A percentile compares a stretch with the other conserved stretches of the same genome.
Evolutionary conservation across 1,140 invertebrate species (phyloP).

Genomic region (Platyura marginata): DNA sequence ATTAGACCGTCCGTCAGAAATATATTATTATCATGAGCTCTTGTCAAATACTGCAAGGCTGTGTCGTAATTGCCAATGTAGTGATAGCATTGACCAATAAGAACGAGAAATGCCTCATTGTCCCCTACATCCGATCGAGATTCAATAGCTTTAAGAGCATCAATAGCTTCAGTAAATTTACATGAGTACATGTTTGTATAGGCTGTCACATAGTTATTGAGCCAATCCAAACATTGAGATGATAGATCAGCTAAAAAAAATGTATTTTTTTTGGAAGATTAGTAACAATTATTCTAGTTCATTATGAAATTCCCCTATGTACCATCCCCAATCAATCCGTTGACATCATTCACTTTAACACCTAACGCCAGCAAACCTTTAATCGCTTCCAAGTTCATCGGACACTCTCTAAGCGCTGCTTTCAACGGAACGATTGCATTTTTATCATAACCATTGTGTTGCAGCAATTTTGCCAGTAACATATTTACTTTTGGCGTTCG

Average conservation of each 20-base stretch:
- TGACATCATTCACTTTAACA: constrained; percentile 49
- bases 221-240: constrained; percentile 32
- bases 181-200: constrained; percentile 39
- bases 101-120: constrained; percentile 40
- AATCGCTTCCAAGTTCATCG: constrained; percentile 49
- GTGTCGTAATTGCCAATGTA: constrained; percentile 34
- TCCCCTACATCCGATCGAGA: constrained; percentile 36
- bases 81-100: constrained; percentile 46
- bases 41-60: constrained; percentile 27
- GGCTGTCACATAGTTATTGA: constrained; percentile 49
- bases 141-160: constrained; percentile 40
- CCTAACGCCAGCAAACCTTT: constrained; percentile 45
- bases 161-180: constrained; percentile 41
- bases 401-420: constrained; percentile 57
- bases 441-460: constrained; percentile 37
- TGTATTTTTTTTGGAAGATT: not conserved
- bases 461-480: constrained; percentile 48
- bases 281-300: constrained; percentile 3
- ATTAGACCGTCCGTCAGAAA: constrained; percentile 29
- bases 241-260: constrained; percentile 13
- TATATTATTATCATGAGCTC: constrained; percentile 34
- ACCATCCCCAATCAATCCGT: constrained; percentile 41
- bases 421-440: constrained; percentile 53
- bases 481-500: constrained; percentile 50
- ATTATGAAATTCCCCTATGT: constrained; percentile 2